phyloP scores from a whole-genome alignment of 1,140 invertebrate species.

The Pseudomyrmex dendroicus region DNA sequence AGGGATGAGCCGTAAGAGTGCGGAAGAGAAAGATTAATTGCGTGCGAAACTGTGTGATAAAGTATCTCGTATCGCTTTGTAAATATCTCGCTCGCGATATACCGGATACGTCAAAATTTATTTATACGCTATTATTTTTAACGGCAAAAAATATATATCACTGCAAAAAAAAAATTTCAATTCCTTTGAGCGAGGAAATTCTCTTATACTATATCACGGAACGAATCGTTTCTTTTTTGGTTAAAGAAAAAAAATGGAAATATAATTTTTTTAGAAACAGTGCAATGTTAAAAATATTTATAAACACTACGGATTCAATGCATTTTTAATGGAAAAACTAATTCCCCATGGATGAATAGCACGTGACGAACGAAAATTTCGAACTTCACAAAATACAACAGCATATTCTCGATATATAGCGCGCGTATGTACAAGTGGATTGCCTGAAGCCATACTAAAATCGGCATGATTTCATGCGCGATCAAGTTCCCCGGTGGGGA shows the following conservation, averaged over 20 bases:
- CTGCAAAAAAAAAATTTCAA: not conserved
- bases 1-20: constrained; percentile 8
- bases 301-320: not conserved
- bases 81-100: constrained; percentile 25
- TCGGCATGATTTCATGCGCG: constrained; percentile 41
- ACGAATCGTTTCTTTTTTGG: no score
- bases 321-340: constrained; percentile 21
- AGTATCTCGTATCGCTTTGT: constrained; percentile 40
- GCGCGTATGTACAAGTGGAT: constrained; percentile 34
- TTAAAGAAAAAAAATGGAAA: not conserved
- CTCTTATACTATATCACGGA: no score
- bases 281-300: not conserved
- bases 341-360: constrained; percentile 19
- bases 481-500: constrained; percentile 36
- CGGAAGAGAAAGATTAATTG: constrained; percentile 51
- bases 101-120: constrained; percentile 5
- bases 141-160: constrained; percentile 11
- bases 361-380: constrained; percentile 23
- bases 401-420: not conserved
- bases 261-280: not conserved
- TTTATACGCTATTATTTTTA: constrained; percentile 29
- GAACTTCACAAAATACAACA: constrained; percentile 47
- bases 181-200: no score
- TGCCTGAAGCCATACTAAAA: constrained; percentile 34
- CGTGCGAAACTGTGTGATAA: constrained; percentile 30